Conservation (phyloP, 2,113 vertebrate genomes). For the Myiagra hebetior region DNA sequence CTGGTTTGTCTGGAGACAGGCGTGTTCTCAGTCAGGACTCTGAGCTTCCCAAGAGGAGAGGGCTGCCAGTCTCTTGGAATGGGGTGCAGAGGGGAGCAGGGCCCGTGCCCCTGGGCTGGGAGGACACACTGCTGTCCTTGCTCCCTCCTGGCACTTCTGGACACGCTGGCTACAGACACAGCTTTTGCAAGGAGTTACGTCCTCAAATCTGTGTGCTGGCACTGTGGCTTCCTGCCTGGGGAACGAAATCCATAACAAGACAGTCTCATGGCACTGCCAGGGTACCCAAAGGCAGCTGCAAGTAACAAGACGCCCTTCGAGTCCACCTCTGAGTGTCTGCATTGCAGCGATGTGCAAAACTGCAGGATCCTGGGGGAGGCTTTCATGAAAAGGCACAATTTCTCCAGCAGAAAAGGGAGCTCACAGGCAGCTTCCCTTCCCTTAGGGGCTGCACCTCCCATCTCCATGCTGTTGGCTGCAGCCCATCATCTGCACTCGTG, state of each 20-base stretch:
- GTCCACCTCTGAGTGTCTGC: background rate
- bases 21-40: background rate
- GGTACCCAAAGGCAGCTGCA: background rate
- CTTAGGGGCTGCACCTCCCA: background rate
- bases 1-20: background rate
- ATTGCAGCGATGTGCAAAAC: background rate
- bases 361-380: background rate
- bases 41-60: background rate
- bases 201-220: background rate
- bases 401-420: background rate
- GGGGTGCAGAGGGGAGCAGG: rapidly evolving
- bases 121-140: background rate
- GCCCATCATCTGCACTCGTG: background rate
- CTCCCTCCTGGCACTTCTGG: background rate
- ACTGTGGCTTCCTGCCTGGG: background rate
- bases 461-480: background rate
- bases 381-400: background rate
- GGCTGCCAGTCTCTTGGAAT: background rate
- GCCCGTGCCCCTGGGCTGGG: rapidly evolving
- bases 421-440: background rate
- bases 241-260: background rate
- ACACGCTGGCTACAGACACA: background rate
- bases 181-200: background rate
- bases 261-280: background rate
- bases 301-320: background rate